Evolutionary conservation across 2,888 invertebrate genomes (phyloP).

Genomic region (Octonoba sinensis): DNA sequence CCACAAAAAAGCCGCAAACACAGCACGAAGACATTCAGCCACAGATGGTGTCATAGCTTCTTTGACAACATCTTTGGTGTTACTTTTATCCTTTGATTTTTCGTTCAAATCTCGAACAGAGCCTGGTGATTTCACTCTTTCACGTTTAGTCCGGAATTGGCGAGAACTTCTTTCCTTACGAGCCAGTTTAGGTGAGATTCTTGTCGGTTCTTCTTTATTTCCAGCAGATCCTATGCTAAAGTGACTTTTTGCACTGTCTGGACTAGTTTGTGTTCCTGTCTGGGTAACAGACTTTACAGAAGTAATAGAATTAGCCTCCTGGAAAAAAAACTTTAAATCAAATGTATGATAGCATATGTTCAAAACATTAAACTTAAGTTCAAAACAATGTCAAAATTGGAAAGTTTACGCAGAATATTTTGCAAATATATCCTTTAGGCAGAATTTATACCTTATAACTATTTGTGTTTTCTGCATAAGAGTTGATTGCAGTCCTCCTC

Average conservation of each 20-base stretch:
- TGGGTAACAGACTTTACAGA: conserved; percentile 75
- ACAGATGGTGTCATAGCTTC: conserved; percentile 91
- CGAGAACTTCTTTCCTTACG: conserved; percentile 75
- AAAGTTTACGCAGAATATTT: background rate
- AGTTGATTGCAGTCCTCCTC: too few relatives aligned
- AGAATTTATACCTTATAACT: too few relatives aligned
- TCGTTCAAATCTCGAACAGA: conserved; percentile 66
- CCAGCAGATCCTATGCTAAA: conserved; percentile 77
- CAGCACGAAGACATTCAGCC: conserved; percentile 91
- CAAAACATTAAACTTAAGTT: background rate
- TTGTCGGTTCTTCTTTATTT: conserved; percentile 72
- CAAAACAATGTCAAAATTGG: background rate
- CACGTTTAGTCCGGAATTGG: conserved; percentile 71
- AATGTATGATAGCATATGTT: background rate
- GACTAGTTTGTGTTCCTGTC: conserved; percentile 81
- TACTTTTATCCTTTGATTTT: conserved; percentile 69
- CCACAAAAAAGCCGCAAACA: conserved; percentile 97
- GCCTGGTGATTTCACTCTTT: conserved; percentile 71
- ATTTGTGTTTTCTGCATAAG: too few relatives aligned
- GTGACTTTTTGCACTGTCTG: conserved; percentile 75
- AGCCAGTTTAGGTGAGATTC: conserved; percentile 74
- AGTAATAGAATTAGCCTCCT: conserved; percentile 70
- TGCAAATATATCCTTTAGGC: background rate
- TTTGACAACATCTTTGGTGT: conserved; percentile 76
- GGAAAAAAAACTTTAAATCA: background rate